Conservation (phyloP, 2,888 invertebrate genomes). For the Uropetala carovei region DNA sequence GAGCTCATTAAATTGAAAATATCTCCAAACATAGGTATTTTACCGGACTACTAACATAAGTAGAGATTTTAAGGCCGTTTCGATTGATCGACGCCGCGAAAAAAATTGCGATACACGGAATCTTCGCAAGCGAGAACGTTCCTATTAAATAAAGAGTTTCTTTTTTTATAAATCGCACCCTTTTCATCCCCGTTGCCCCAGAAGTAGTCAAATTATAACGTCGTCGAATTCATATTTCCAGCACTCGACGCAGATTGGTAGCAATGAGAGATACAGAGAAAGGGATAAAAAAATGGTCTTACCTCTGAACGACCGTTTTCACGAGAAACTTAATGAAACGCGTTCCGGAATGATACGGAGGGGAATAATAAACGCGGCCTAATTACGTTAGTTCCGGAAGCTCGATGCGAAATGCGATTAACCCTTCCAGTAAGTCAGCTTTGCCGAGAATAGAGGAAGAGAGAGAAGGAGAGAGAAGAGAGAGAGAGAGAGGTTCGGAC, state of each 20-base stretch:
- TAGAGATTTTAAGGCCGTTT: no score
- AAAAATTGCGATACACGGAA: no score
- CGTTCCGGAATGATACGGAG: not conserved
- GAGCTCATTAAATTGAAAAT: no score
- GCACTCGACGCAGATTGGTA: not conserved
- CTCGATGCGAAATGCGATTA: not conserved
- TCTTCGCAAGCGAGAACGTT: no score
- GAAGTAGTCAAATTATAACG: not conserved
- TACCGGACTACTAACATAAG: no score
- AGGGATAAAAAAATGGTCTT: not conserved
- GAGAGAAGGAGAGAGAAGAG: no score
- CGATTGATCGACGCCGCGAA: no score
- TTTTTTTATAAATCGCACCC: no score
- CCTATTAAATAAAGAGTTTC: no score
- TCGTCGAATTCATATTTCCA: not conserved
- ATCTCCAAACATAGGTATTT: no score
- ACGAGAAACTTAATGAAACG: not conserved
- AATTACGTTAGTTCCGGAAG: slow-evolving; percentile 8
- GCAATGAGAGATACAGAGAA: not conserved
- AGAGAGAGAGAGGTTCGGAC: not conserved
- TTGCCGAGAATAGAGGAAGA: not conserved
- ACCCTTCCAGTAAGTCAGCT: not conserved
- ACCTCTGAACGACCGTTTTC: not conserved
- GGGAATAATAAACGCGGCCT: not conserved
- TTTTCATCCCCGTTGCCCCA: no score